Percentiles rank a stretch among this genome's conserved stretches.
phyloP scores from a whole-genome alignment of 2,113 vertebrate genomes.

The Malurus melanocephalus region DNA sequence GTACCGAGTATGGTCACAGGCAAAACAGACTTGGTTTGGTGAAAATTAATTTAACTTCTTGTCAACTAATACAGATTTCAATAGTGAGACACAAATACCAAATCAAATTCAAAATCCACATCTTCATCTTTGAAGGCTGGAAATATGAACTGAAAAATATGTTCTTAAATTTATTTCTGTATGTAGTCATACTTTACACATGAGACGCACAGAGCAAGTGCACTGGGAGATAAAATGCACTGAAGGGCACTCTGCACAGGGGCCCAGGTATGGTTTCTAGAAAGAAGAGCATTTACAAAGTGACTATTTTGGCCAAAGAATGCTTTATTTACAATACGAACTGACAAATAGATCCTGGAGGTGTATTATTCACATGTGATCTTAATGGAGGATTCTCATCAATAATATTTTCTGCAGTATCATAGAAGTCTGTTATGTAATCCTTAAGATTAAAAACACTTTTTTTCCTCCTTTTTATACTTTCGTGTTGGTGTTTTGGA shows the following conservation, averaged over 20 bases:
- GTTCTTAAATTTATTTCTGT: not conserved
- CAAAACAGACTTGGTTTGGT: not conserved
- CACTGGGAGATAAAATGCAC: not conserved
- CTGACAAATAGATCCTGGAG: not conserved
- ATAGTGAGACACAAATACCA: not conserved
- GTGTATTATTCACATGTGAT: accelerated
- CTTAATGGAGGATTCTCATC: not conserved
- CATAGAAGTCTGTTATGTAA: not conserved
- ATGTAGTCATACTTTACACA: not conserved
- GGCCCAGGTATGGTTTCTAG: not conserved
- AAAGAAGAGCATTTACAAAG: not conserved
- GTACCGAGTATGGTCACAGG: not conserved
- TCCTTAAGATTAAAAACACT: not conserved
- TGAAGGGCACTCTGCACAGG: not conserved
- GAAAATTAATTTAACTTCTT: not conserved
- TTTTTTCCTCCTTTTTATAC: accelerated
- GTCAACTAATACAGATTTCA: not conserved
- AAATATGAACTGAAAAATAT: not conserved
- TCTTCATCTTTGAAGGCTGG: not conserved
- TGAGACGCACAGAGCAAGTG: accelerated
- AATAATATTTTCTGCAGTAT: not conserved
- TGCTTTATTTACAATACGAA: not conserved
- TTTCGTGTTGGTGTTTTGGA: not conserved
- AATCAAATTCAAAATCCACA: not conserved
- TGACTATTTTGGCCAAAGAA: not conserved